Conservation (phyloP, 1,140 invertebrate genomes). For the Pogonus chalceus region DNA sequence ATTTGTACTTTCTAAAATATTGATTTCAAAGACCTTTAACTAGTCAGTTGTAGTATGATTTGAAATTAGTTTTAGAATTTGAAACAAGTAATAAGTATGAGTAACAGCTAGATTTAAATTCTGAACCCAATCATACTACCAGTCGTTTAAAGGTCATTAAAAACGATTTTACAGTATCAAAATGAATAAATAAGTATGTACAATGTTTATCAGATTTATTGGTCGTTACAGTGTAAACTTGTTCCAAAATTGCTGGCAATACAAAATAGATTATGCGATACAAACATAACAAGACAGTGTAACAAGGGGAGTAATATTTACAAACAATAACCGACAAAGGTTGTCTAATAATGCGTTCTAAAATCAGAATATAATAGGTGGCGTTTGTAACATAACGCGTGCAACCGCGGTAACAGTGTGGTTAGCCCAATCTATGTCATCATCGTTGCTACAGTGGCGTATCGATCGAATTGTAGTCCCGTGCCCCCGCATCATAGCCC, state of each 20-base stretch:
- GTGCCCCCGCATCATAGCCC: background rate
- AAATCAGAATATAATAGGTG: background rate
- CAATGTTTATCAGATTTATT: too few species aligned
- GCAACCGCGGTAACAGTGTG: background rate
- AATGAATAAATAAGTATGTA: too few species aligned
- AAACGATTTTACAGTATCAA: too few species aligned
- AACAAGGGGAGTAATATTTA: background rate
- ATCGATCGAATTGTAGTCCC: background rate
- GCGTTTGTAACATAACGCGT: background rate
- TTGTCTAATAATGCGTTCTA: background rate
- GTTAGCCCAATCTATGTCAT: background rate
- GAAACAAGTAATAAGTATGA: too few species aligned
- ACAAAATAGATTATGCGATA: background rate
- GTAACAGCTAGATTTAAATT: too few species aligned
- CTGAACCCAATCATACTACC: too few species aligned
- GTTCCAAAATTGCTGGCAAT: background rate
- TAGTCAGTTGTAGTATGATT: too few species aligned
- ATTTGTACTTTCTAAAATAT: too few species aligned
- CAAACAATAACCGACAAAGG: background rate
- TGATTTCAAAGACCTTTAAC: too few species aligned
- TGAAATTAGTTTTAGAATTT: too few species aligned
- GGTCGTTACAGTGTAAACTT: background rate
- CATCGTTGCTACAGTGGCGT: background rate
- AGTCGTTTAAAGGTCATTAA: too few species aligned
- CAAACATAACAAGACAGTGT: background rate